Percentiles rank a stretch among this genome's conserved stretches.
These are phyloP conservation scores for Apantesis nais DNA, from an alignment of 2,888 invertebrate genomes.

Conservation along the genomic window DNA sequence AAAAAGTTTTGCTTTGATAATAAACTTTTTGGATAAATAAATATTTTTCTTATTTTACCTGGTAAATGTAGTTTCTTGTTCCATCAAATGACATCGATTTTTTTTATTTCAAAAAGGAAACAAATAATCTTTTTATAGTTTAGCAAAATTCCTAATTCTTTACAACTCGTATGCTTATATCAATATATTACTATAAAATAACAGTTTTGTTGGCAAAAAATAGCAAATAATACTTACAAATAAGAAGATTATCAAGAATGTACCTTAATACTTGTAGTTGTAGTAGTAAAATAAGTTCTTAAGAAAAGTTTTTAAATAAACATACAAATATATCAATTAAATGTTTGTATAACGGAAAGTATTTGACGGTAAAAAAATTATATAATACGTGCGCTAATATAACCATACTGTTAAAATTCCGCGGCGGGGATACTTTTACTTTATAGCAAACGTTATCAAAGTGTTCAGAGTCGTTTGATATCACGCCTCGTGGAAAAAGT, in stretches of 20 bases:
- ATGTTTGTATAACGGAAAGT: neutral
- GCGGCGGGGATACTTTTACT: constrained; percentile 11
- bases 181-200: neutral
- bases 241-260: neutral
- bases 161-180: neutral
- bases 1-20: no score
- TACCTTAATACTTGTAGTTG: neutral
- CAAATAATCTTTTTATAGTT: no score
- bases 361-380: constrained; percentile 1
- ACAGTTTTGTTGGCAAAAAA: neutral
- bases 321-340: neutral
- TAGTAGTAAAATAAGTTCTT: neutral
- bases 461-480: constrained; percentile 26
- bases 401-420: constrained; percentile 19
- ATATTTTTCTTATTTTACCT: no score
- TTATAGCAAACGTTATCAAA: constrained; percentile 1
- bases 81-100: no score
- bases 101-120: no score
- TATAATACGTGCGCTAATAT: constrained; percentile 10
- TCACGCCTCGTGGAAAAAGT: constrained; percentile 28
- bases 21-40: no score
- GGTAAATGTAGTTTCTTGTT: no score
- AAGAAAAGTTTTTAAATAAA: neutral
- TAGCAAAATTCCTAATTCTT: no score
- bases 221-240: neutral